Base-by-base conservation (phyloP, 2,113 vertebrate genomes). In the Zapornia atra region DNA sequence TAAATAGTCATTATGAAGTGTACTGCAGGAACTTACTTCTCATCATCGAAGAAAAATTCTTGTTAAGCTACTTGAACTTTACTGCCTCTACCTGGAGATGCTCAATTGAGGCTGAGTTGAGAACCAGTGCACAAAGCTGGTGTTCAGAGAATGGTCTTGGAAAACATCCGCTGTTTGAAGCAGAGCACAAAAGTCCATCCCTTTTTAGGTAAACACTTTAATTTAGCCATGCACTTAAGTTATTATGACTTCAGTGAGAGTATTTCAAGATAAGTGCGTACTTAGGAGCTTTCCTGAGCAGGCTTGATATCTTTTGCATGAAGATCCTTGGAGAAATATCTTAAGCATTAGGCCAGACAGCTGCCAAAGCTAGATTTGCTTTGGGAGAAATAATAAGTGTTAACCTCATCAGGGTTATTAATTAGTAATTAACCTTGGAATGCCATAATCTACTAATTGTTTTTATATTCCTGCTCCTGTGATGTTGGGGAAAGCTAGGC, bases 161-260 rank as follows among this genome's bases (percentile, higher is more conserved):
- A 71, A 84, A 95, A 88, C 31, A 61, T 50, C 26, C 75, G 69
- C 51, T 93, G 18, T 86, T 96, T 92, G 79, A 96, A 72, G 26
- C 34, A 86, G 24, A 76, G 69, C 33, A 79, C 80, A 29, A 42
- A 42, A 86, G 56, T 53, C 61, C 76, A 59, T 91, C 77, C 80
- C 40, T 66, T 84, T 79, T 79, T 87, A 77, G n/a, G 65, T 90
- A 92, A 96, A 91, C 94, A 94, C 83, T 96, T 95, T 17, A 56
- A 60, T 75, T 88, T 86, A 61, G 44, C 24, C 40, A 7, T 54
- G 36, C 79, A 57, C 54, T 96, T 93, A 64, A 24, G 42, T 61
- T 78, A n/a, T 56, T 17, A 56, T 75, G 38, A 61, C 65, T 95
- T 92, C 69, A 75, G 21, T 79, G 56, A 60, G 92, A 77, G 81